Conservation (phyloP, 2,797 vertebrate genomes). For the Anguilla anguilla region DNA sequence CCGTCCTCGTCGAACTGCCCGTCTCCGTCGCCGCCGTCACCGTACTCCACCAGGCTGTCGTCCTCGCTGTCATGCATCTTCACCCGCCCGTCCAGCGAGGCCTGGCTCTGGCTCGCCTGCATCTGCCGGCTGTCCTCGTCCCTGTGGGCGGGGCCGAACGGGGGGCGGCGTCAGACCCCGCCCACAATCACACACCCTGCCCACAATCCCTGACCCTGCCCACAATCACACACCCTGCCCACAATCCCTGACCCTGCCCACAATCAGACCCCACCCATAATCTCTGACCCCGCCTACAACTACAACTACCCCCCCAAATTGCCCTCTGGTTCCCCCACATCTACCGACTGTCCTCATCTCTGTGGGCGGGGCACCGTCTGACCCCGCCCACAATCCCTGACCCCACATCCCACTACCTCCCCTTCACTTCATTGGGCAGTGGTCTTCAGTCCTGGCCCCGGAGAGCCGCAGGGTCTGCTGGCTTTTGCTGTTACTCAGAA, state of each 20-base stretch:
- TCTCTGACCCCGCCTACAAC: neutral
- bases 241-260: too few relatives aligned
- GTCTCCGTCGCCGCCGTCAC: slow-evolving; percentile 92
- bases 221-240: too few relatives aligned
- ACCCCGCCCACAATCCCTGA: too few relatives aligned
- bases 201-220: too few relatives aligned
- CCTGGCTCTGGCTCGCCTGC: slow-evolving; percentile 86
- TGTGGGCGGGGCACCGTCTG: too few relatives aligned
- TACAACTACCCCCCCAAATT: neutral
- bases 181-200: neutral
- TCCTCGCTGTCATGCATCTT: slow-evolving; percentile 85
- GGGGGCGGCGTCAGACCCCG: neutral
- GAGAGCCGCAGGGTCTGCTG: too few relatives aligned
- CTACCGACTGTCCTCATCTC: neutral
- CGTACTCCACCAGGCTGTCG: slow-evolving; percentile 96
- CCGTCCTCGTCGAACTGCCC: slow-evolving; percentile 95
- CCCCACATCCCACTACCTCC: too few relatives aligned
- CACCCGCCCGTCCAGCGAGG: slow-evolving; percentile 86
- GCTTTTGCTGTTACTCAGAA: too few relatives aligned
- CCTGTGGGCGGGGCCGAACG: slow-evolving; percentile 62
- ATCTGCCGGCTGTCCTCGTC: slow-evolving; percentile 93
- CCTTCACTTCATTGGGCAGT: neutral
- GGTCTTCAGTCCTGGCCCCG: too few relatives aligned
- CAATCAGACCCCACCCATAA: neutral
- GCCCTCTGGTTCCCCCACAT: neutral